Evolutionary conservation across 37 sponge, comb jelly and placozoan genomes (phyloP), one percentile per base, ranked within the genome.

Genomic region (Cladorhizidae sp.): DNA sequence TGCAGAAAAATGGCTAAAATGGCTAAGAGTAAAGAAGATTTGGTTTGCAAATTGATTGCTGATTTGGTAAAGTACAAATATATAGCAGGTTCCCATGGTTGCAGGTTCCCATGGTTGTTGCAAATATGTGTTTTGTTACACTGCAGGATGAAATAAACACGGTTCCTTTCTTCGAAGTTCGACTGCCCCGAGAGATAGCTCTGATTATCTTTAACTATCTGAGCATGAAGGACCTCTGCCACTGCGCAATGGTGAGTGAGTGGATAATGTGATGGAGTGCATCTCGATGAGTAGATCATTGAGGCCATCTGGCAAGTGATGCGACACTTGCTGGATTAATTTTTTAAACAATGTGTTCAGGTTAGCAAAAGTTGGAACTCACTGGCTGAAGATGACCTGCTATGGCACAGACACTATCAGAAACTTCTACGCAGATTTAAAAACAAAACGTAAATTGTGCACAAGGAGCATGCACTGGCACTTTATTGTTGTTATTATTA

Each of bases 121-220:
- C 40, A 15, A 14, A 17, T 21, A 3, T 20, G 40, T 26, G 49
- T 15, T 32, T 29, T 72, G 72, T 62, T 55, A 1, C 72, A 73
- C 8, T 85, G 56, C 85, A 89, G 90, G 79, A 93, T 74, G 93
- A 93, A 33, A 86, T 89, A 29, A 89, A 81, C 55, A 85, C 81
- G 14, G 61, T 93, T 31, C 93, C 93, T 6, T 93, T 93, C 78
- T 93, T 93, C 75, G 93, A 93, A 64, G 76, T 89, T 28, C 70
- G 82, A 50, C 86, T 93, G 0, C 90, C 93, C 18, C 62, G 80
- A 35, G 93, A 93, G 56, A 67, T 93, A 9, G 90, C 89, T 28
- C 21, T 93, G 3, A 0, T 75, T 31, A 85, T 93, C 11, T 93
- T 93, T 59, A 62, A 80, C 37, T 51, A 85, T 40, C 73, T 93